A percentile compares a stretch with the other conserved stretches of the same genome.
phyloP scores from a whole-genome alignment of 1,140 invertebrate genomes.

The Calycopis cecrops region DNA sequence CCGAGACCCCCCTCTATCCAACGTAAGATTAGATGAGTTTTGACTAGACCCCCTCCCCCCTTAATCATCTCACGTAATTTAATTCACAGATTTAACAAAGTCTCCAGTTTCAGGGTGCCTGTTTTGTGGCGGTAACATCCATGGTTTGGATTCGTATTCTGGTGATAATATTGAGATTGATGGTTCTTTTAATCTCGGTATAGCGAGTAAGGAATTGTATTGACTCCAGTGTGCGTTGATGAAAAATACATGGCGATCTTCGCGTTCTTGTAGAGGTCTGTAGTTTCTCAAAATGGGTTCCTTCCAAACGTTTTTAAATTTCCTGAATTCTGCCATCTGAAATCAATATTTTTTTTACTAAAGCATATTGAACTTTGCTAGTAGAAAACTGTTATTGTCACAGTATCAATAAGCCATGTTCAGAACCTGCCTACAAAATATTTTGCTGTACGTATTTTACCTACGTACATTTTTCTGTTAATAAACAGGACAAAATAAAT shows the following conservation, averaged over 20 bases:
- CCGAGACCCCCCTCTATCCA: too few relatives aligned
- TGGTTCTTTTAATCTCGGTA: constrained; percentile 52
- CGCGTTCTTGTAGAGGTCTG: constrained; percentile 44
- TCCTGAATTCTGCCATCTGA: constrained; percentile 73
- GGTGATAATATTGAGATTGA: constrained; percentile 54
- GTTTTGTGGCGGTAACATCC: constrained; percentile 59
- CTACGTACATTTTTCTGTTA: too few relatives aligned
- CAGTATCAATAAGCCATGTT: too few relatives aligned
- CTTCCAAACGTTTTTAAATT: constrained; percentile 54
- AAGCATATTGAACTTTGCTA: too few relatives aligned
- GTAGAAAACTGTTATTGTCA: too few relatives aligned
- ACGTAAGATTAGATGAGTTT: too few relatives aligned
- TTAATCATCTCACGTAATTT: too few relatives aligned
- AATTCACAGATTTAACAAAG: too few relatives aligned
- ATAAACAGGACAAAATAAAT: too few relatives aligned
- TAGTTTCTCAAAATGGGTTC: constrained; percentile 57
- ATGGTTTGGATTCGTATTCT: constrained; percentile 39
- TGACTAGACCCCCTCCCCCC: too few relatives aligned
- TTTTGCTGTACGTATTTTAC: too few relatives aligned
- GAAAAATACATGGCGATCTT: constrained; percentile 57
- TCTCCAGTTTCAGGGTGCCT: not conserved
- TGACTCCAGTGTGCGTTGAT: constrained; percentile 63
- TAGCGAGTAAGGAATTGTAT: constrained; percentile 66
- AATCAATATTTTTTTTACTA: not conserved
- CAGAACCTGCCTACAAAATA: too few relatives aligned